Evolutionary conservation across 1,140 invertebrate species (phyloP), one percentile per base, ranked within the genome.

Genomic region (Myzus persicae): DNA sequence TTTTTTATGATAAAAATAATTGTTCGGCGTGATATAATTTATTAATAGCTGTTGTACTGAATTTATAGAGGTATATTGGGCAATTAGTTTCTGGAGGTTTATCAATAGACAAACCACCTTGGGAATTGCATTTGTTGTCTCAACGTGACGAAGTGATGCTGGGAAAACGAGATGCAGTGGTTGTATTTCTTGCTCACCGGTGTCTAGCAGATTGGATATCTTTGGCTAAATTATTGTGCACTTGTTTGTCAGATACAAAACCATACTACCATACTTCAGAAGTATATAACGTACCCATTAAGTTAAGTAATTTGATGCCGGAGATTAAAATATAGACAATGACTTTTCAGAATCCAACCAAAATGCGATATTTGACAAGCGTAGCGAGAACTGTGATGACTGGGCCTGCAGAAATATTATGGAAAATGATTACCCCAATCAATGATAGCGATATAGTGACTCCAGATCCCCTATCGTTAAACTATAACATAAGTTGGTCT

Each of bases 141-240:
- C 93, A 90, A 91, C 48, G 51, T 9, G 88, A 94, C 46, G 89
- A 81, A 31, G 91, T 54, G 40, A 95, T 95, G 94, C 94, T 94
- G n/a, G 96, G 95, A 11, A 94, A 94, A 31, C 94, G 95, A 89
- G 96, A 96, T 93, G 96, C 96, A 0, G 95, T 96, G 3, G 95
- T 96, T 9, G 94, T 97, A 38, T 94, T 96, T 24, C 94, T 96
- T 2, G 95, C 96, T 22, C 96, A 96, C 94, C 96, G 96, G 44
- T 95, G 96, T 93, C 94, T 96, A n/a, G 95, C 96, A 4, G 96
- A 96, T 94, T 96, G 96, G 18, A 95, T 96, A 90, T 95, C 96
- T 3, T 94, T 96, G 51, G 94, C 96, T 7, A 94, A 95, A 82
- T 94, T 96, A 36, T 94, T 96, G 22, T 95, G 95, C 90, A 95